These are phyloP conservation scores for Acanthoscelides obtectus DNA, from an alignment of 2,888 invertebrate species.

Conservation along the genomic window DNA sequence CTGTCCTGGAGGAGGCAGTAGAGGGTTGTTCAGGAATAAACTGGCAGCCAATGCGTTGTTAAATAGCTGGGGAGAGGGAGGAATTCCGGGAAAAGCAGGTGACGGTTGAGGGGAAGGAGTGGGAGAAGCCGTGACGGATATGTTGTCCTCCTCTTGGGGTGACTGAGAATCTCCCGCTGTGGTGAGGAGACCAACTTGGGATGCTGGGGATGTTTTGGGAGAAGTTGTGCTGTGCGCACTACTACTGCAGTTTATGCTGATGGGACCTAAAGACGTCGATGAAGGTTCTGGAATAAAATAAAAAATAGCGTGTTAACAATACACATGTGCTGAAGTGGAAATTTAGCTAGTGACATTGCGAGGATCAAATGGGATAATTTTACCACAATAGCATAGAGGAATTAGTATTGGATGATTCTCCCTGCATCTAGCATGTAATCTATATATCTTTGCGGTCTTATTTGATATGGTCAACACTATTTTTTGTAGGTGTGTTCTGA, in stretches of 20 bases:
- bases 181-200: constrained; percentile 44
- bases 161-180: constrained; percentile 48
- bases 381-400: too few relatives aligned
- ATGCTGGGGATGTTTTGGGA: constrained; percentile 58
- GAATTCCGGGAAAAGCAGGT: constrained; percentile 40
- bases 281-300: constrained; percentile 39
- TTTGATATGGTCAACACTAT: too few relatives aligned
- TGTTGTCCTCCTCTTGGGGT: constrained; percentile 45
- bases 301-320: too few relatives aligned
- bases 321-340: too few relatives aligned
- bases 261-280: constrained; percentile 45
- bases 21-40: constrained; percentile 68
- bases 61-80: constrained; percentile 48
- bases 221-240: constrained; percentile 68
- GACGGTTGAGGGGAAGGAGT: constrained; percentile 53
- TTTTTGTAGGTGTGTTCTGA: too few relatives aligned
- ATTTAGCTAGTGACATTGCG: too few relatives aligned
- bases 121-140: constrained; percentile 62
- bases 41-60: constrained; percentile 63
- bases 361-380: too few relatives aligned
- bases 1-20: constrained; percentile 70
- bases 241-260: constrained; percentile 49
- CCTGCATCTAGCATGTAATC: too few relatives aligned
- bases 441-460: too few relatives aligned
- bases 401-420: too few relatives aligned